Percentiles rank a stretch among this genome's conserved stretches.
These are phyloP conservation scores for Leptobrachium ailaonicum DNA, from an alignment of 2,113 vertebrate species.

Conservation along the genomic window DNA sequence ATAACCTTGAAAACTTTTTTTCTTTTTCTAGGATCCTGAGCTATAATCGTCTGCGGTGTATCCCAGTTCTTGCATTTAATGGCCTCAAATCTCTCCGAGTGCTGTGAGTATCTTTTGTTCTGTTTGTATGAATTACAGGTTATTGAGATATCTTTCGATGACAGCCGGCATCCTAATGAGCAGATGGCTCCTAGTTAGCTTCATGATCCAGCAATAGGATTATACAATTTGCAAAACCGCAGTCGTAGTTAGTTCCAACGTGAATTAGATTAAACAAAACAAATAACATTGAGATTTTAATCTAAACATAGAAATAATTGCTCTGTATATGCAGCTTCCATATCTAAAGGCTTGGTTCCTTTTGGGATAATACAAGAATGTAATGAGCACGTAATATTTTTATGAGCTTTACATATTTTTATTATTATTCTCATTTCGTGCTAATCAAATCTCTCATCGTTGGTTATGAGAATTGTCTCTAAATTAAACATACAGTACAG, in stretches of 20 bases:
- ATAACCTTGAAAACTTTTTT: not conserved
- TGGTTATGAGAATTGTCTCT: too few relatives aligned
- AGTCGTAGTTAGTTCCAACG: constrained; percentile 46
- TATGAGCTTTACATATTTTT: too few relatives aligned
- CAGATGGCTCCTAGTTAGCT: constrained; percentile 44
- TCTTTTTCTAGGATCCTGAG: constrained; percentile 83
- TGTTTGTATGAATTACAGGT: not conserved
- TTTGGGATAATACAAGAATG: too few relatives aligned
- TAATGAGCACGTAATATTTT: too few relatives aligned
- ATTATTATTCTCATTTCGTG: too few relatives aligned
- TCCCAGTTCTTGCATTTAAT: constrained; percentile 85
- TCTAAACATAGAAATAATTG: too few relatives aligned
- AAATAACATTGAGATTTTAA: not conserved
- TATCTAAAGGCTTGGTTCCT: too few relatives aligned
- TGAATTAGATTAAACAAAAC: constrained; percentile 30
- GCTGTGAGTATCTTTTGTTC: constrained; percentile 78
- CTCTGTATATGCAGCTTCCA: too few relatives aligned
- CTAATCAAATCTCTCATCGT: too few relatives aligned
- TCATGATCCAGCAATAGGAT: constrained; percentile 18
- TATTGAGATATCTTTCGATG: constrained; percentile 29
- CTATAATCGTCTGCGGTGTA: constrained; percentile 91
- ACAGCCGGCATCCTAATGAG: constrained; percentile 16
- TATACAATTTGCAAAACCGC: constrained; percentile 14
- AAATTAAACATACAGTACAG: too few relatives aligned
- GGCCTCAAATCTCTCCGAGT: constrained; percentile 89